These are phyloP conservation scores for Drosophila baimaii DNA, from an alignment of 1,140 invertebrate species.

Conservation along the genomic window DNA sequence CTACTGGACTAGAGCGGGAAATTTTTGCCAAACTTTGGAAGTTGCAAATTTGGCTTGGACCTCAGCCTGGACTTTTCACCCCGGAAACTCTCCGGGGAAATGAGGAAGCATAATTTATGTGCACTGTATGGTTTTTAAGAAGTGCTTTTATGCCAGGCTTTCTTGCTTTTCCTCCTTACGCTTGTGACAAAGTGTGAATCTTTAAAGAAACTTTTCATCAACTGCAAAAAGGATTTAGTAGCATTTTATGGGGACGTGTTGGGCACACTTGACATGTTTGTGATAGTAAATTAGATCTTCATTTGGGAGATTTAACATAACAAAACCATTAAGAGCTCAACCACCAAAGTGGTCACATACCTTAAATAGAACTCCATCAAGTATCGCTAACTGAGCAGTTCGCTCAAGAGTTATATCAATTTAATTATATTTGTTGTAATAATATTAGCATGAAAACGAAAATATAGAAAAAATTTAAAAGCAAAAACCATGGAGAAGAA, in stretches of 20 bases:
- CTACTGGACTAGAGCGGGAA: constrained; percentile 15
- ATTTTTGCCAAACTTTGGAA: constrained; percentile 31
- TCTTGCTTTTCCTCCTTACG: background rate
- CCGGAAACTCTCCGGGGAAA: constrained; percentile 30
- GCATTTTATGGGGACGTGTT: background rate
- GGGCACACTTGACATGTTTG: constrained; percentile 1
- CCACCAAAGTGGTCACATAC: background rate
- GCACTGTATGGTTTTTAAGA: constrained; percentile 6
- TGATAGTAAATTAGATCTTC: background rate
- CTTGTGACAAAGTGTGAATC: constrained; percentile 18
- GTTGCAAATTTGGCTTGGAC: constrained; percentile 28
- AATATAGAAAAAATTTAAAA: background rate
- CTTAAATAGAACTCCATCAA: background rate
- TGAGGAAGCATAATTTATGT: constrained; percentile 30
- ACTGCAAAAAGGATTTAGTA: background rate
- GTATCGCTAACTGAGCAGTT: background rate
- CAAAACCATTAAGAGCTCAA: background rate
- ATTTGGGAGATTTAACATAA: background rate
- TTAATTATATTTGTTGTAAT: background rate
- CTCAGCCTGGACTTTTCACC: background rate
- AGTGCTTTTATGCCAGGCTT: constrained; percentile 1
- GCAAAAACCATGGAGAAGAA: background rate
- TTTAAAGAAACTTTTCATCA: constrained; percentile 3
- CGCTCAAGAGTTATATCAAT: background rate
- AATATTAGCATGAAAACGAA: background rate